These are phyloP conservation scores for Monarcha castaneiventris DNA, from an alignment of 2,113 vertebrate genomes.

Conservation along the genomic window DNA sequence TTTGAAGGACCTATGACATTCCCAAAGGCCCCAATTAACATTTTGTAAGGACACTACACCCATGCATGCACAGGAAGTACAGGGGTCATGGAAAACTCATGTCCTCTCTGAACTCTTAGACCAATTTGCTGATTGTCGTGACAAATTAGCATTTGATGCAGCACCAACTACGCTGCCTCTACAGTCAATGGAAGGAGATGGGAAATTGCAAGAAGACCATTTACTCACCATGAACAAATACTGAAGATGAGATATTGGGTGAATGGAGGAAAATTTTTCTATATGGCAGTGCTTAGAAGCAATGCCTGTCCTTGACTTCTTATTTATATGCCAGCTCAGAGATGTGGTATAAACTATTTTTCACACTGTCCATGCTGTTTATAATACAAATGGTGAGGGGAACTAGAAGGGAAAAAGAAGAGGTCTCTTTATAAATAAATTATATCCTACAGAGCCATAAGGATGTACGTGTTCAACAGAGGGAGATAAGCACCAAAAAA, in stretches of 20 bases:
- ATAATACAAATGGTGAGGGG: not conserved
- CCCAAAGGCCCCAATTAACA: not conserved
- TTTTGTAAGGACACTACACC: not conserved
- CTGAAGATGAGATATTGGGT: not conserved
- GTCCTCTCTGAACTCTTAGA: not conserved
- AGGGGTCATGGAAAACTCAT: not conserved
- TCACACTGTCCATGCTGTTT: not conserved
- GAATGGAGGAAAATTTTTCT: not conserved
- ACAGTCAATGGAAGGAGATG: accelerated
- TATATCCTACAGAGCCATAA: not conserved
- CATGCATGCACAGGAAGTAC: not conserved
- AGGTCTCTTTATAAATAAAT: not conserved
- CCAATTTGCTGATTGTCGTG: not conserved
- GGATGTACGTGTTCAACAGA: not conserved
- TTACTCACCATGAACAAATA: not conserved
- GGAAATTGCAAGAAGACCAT: not conserved
- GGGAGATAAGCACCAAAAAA: not conserved
- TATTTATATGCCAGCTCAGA: not conserved
- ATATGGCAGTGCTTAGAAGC: not conserved
- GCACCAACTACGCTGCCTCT: not conserved
- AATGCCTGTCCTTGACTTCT: not conserved
- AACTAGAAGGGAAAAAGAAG: not conserved
- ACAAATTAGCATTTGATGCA: not conserved
- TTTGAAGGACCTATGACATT: not conserved
- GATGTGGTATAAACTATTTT: not conserved